A percentile compares a stretch with the other conserved stretches of the same genome.
phyloP scores from a whole-genome alignment of 2,113 vertebrate species.

The Callorhinus ursinus region DNA sequence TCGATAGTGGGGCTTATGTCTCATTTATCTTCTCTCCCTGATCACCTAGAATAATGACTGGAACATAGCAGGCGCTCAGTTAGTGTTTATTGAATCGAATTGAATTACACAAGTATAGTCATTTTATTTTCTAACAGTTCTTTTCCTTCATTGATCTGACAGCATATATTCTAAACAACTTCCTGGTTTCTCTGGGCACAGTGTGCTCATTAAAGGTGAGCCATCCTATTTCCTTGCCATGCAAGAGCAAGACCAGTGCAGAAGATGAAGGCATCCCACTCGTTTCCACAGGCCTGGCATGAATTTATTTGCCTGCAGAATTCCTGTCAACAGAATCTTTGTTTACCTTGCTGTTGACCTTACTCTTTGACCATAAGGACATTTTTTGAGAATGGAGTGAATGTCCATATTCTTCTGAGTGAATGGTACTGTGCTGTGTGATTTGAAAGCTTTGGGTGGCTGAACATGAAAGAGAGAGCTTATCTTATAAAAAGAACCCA shows the following conservation, averaged over 20 bases:
- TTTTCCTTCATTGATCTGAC: slow-evolving; percentile 34
- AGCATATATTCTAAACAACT: slow-evolving; percentile 36
- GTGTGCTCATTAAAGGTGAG: background rate
- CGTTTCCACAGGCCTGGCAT: background rate
- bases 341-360: background rate
- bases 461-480: background rate
- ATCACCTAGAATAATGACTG: slow-evolving; percentile 33
- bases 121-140: slow-evolving; percentile 60
- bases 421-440: background rate
- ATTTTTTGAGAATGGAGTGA: background rate
- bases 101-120: slow-evolving; percentile 34
- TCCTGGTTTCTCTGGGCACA: background rate
- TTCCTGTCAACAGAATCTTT: slow-evolving; percentile 51
- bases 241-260: background rate
- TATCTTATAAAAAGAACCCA: slow-evolving; percentile 43
- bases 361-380: background rate
- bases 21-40: slow-evolving; percentile 19
- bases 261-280: background rate
- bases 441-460: slow-evolving; percentile 24
- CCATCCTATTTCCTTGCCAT: background rate
- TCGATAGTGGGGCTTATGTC: background rate
- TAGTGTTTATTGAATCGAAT: slow-evolving; percentile 53
- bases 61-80: slow-evolving; percentile 32
- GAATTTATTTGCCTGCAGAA: slow-evolving; percentile 26
- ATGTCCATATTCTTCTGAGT: background rate